Evolutionary conservation across 2,113 vertebrate species (phyloP).

Genomic region (Syngnathus floridae): DNA sequence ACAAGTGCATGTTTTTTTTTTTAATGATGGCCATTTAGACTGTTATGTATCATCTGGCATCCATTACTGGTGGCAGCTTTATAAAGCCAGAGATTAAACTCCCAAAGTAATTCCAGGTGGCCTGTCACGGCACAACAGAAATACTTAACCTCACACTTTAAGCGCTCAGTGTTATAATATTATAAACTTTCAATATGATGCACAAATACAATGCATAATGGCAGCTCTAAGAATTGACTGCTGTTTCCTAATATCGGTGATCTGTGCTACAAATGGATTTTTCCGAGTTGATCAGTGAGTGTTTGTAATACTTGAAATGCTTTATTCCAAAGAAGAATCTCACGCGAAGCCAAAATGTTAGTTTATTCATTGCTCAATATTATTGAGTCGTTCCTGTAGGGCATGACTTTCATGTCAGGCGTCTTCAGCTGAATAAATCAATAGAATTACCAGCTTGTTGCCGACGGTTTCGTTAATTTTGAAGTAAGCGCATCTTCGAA

Average conservation of each 20-base stretch:
- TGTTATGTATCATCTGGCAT: constrained; percentile 25
- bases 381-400: constrained; percentile 1
- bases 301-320: constrained; percentile 1
- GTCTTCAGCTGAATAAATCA: constrained; percentile 12
- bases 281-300: not conserved
- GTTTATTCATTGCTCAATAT: constrained; percentile 3
- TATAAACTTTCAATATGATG: not conserved
- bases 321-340: constrained; percentile 2
- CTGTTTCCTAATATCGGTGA: constrained; percentile 1
- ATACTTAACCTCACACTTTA: constrained; percentile 16
- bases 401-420: constrained; percentile 3
- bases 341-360: not conserved
- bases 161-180: not conserved
- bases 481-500: not conserved
- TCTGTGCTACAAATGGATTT: constrained; percentile 3
- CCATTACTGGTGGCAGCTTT: constrained; percentile 39
- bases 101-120: constrained; percentile 19
- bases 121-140: constrained; percentile 11
- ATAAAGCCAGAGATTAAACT: constrained; percentile 36
- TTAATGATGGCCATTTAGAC: constrained; percentile 45
- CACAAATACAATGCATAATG: too few species aligned
- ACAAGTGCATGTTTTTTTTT: constrained; percentile 22
- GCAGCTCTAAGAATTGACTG: not conserved
- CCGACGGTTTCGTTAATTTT: not conserved
- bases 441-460: not conserved